Evolutionary conservation across 1,140 invertebrate species (phyloP).

Genomic region (Protaetia brevitarsis): DNA sequence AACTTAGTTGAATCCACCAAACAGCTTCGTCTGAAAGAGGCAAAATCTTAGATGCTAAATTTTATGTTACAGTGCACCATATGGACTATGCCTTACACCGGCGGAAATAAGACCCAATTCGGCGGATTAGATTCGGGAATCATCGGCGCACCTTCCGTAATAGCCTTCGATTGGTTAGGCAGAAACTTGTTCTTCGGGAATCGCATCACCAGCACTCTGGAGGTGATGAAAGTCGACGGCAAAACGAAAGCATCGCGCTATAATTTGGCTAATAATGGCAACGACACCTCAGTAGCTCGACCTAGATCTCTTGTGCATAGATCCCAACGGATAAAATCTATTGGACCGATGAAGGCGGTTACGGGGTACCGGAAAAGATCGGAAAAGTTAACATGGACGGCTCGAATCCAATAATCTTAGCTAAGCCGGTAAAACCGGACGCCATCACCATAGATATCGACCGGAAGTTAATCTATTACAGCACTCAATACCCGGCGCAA

Average conservation of each 20-base stretch:
- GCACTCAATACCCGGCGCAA: constrained; percentile 69
- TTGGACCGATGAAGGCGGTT: constrained; percentile 94
- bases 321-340: constrained; percentile 89
- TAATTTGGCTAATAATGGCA: constrained; percentile 91
- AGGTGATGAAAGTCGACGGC: constrained; percentile 84
- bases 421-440: constrained; percentile 70
- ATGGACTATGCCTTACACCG: constrained; percentile 77
- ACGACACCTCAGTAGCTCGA: constrained; percentile 77
- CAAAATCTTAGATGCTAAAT: too few relatives aligned
- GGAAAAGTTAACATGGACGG: constrained; percentile 95
- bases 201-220: constrained; percentile 85
- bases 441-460: constrained; percentile 83
- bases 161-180: constrained; percentile 96
- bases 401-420: constrained; percentile 66
- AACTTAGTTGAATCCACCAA: too few relatives aligned
- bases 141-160: constrained; percentile 84
- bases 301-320: constrained; percentile 85
- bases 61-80: constrained; percentile 71
- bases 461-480: constrained; percentile 82
- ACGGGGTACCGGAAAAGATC: constrained; percentile 86
- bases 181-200: constrained; percentile 94
- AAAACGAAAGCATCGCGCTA: constrained; percentile 78
- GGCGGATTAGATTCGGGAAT: constrained; percentile 75
- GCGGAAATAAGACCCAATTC: constrained; percentile 84
- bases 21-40: too few relatives aligned